Evolutionary conservation across 2,113 vertebrate species (phyloP), one percentile per base, ranked within the genome.

Genomic region (Bambusicola thoracicus): DNA sequence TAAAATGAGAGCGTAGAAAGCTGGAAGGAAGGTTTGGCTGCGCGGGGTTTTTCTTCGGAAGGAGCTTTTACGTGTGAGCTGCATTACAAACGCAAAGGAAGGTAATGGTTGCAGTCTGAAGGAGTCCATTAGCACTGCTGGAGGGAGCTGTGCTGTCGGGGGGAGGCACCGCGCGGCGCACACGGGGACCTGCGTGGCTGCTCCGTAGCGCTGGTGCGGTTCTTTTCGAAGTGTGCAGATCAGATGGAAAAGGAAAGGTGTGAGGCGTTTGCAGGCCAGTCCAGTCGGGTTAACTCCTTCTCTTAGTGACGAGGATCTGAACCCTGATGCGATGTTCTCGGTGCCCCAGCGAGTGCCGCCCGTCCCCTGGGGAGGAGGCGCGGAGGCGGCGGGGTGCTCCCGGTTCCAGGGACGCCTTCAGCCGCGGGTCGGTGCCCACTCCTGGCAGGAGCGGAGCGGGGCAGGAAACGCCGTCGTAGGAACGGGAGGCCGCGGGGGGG

Each of bases 301-400:
- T 34, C 40, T 18, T 59, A n/a, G 66, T 1, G 63, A 65, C 43
- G 88, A 73, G 49, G 5, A 55, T 29, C 69, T 6, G 65, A 55
- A 10, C 12, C 18, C 34, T 18, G 78, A 74, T 15, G 49, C 49
- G 49, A 27, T 51, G 49, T 27, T 27, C 49, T 27, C 49, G 49
- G 25, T 51, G 49, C 49, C 49, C 49, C 49, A 13, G 48, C 48
- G 24, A 12, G 48, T 24, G 49, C 49, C 49, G 49, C 49, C 49
- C 4, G 1, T 7, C 36, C n/a, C 3, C 7, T 41, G 15, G 0
- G 63, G 75, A 43, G 17, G 40, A 7, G 24, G 59, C n/a, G 2
- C 30, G 49, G 46, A 14, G 36, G 2, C 10, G 2, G 34, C 6
- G 14, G 65, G 3, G 29, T 2, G 1, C 12, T 15, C 82, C 25